Evolutionary conservation across 2,888 invertebrate genomes (phyloP).

Genomic region (Aporophyla nigra): DNA sequence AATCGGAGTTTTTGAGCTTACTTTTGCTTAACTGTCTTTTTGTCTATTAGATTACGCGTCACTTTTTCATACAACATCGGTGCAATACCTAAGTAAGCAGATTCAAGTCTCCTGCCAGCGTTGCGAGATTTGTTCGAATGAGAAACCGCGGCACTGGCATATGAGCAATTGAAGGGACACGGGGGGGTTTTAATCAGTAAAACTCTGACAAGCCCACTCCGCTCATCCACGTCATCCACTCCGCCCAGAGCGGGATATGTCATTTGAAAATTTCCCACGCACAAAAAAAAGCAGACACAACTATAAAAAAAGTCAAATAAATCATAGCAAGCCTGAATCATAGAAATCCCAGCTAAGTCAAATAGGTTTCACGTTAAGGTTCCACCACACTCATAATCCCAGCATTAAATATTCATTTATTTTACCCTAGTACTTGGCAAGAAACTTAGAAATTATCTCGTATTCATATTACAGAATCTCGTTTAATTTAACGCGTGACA

Average conservation of each 20-base stretch:
- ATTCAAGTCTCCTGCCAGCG: too few relatives aligned
- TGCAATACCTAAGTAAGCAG: too few relatives aligned
- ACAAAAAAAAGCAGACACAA: too few relatives aligned
- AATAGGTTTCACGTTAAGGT: neutral
- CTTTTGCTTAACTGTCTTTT: neutral
- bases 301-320: too few relatives aligned
- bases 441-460: slow-evolving; percentile 25
- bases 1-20: neutral
- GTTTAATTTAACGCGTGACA: slow-evolving; percentile 26
- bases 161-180: too few relatives aligned
- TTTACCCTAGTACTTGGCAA: slow-evolving; percentile 4
- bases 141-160: too few relatives aligned
- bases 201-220: too few relatives aligned
- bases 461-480: slow-evolving; percentile 19
- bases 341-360: neutral
- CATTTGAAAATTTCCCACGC: too few relatives aligned
- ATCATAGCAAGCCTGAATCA: neutral
- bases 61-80: neutral
- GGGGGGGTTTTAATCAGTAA: too few relatives aligned
- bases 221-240: too few relatives aligned
- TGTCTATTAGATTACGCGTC: neutral
- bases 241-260: too few relatives aligned
- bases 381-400: neutral
- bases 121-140: too few relatives aligned
- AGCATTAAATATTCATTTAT: slow-evolving; percentile 14